These are phyloP conservation scores for Mechanitis mazaeus DNA, from an alignment of 2,888 invertebrate species.

Conservation along the genomic window DNA sequence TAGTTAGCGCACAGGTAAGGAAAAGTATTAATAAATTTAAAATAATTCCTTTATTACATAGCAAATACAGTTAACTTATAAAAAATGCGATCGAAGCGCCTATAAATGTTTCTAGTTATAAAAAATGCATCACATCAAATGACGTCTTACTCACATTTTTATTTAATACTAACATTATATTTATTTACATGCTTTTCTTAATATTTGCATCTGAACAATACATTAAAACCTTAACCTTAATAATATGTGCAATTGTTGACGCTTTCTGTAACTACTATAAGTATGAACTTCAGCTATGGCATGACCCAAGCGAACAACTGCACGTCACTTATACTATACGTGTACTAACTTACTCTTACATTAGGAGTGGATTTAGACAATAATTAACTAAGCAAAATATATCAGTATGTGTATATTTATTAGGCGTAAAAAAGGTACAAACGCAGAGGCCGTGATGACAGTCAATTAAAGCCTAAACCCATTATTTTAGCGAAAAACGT, in stretches of 20 bases:
- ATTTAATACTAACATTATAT: conserved; percentile 53
- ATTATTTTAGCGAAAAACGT: conserved; percentile 53
- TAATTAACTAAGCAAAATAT: conserved; percentile 52
- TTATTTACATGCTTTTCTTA: conserved; percentile 74
- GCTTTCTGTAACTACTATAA: conserved; percentile 35
- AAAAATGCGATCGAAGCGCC: conserved; percentile 48
- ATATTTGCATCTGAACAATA: conserved; percentile 77
- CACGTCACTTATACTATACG: conserved; percentile 61
- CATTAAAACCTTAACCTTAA: conserved; percentile 71
- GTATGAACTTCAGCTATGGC: conserved; percentile 44
- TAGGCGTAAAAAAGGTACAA: conserved; percentile 30
- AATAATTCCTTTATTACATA: conserved; percentile 27
- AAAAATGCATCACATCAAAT: conserved; percentile 57
- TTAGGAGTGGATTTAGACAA: conserved; percentile 70
- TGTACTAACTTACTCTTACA: conserved; percentile 53
- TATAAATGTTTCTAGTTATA: conserved; percentile 48
- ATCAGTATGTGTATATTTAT: conserved; percentile 24
- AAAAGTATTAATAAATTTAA: conserved; percentile 26
- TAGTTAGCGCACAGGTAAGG: conserved; percentile 32
- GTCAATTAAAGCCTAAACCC: conserved; percentile 73
- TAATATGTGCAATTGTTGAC: conserved; percentile 67
- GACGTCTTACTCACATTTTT: conserved; percentile 44
- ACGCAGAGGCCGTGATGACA: conserved; percentile 39
- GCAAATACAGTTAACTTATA: conserved; percentile 35
- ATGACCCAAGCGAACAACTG: conserved; percentile 66